Conservation (phyloP, 2,113 vertebrate species). For the Aegithalos caudatus region DNA sequence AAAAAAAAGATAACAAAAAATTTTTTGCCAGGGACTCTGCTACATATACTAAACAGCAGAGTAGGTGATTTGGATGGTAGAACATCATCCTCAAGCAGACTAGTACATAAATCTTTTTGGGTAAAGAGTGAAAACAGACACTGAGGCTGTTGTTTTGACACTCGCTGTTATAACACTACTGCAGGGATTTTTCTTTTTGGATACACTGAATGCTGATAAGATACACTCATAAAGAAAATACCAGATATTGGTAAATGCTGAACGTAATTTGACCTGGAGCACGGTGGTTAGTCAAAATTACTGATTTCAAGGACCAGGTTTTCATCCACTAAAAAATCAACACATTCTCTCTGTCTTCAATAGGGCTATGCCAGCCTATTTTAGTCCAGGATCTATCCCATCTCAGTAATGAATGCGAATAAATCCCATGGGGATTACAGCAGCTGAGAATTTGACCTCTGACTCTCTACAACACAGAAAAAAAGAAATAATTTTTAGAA, state of each 20-base stretch:
- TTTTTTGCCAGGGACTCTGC: neutral
- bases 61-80: neutral
- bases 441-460: constrained; percentile 43
- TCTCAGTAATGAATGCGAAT: constrained; percentile 42
- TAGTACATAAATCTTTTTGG: neutral
- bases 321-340: neutral
- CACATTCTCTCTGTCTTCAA: neutral
- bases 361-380: neutral
- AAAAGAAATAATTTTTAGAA: constrained; percentile 23
- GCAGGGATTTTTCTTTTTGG: neutral
- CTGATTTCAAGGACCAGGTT: neutral
- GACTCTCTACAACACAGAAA: neutral
- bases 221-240: neutral
- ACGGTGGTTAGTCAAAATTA: neutral
- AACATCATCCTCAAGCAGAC: neutral
- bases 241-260: neutral
- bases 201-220: neutral
- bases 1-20: neutral
- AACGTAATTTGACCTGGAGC: neutral
- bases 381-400: constrained; percentile 14
- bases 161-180: neutral
- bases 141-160: neutral
- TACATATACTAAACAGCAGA: constrained; percentile 51
- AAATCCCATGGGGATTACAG: neutral
- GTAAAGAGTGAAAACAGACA: neutral